These are phyloP conservation scores for Centruroides vittatus DNA, from an alignment of 1,140 invertebrate species.

Conservation along the genomic window DNA sequence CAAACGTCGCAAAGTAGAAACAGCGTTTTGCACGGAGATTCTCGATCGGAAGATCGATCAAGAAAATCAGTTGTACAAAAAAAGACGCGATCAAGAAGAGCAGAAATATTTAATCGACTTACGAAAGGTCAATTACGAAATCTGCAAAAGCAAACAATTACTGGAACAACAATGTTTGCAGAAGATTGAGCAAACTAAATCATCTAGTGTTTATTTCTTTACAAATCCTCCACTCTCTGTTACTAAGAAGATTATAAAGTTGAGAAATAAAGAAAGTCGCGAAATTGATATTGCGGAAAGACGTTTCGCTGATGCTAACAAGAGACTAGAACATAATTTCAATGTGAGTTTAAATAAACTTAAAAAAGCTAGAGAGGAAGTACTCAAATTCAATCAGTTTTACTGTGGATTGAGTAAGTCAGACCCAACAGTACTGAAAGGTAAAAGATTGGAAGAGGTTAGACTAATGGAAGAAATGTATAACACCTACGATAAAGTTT, in stretches of 20 bases:
- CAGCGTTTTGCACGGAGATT: not conserved
- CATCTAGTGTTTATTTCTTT: not conserved
- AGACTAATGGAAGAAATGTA: too few species aligned
- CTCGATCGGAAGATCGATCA: conserved; percentile 2
- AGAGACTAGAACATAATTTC: not conserved
- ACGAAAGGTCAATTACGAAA: not conserved
- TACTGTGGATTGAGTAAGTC: conserved; percentile 6
- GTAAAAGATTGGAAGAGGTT: not conserved
- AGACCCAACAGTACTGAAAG: conserved; percentile 2
- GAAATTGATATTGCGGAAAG: not conserved
- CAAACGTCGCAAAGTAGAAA: not conserved
- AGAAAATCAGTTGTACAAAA: not conserved
- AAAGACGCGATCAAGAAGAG: not conserved
- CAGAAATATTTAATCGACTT: not conserved
- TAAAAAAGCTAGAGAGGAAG: not conserved
- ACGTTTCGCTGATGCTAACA: not conserved
- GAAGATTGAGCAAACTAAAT: not conserved
- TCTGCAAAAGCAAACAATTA: not conserved
- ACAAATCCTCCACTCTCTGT: too few species aligned
- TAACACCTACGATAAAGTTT: too few species aligned
- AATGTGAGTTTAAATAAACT: too few species aligned
- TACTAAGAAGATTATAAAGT: not conserved
- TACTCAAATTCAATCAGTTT: conserved; percentile 6
- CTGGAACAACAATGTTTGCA: not conserved
- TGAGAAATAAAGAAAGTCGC: not conserved